Percentiles rank a stretch among this genome's conserved stretches.
Evolutionary conservation across 2,113 vertebrate species (phyloP).

Genomic region (Etheostoma cragini): DNA sequence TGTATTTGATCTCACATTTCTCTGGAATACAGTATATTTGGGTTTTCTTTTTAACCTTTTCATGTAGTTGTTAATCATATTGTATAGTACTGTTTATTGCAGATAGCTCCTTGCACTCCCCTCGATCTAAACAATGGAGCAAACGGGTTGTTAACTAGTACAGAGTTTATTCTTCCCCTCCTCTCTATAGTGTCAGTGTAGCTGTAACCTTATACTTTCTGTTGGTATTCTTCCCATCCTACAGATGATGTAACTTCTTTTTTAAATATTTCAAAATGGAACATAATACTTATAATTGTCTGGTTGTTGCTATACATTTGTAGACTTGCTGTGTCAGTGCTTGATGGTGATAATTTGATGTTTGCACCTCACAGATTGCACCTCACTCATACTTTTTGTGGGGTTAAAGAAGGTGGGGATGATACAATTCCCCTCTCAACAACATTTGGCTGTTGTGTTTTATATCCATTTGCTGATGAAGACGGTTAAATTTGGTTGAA

Average conservation of each 20-base stretch:
- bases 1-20: not conserved
- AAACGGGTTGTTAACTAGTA: not conserved
- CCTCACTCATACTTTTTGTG: too few species aligned
- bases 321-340: not conserved
- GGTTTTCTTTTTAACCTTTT: not conserved
- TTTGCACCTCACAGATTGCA: not conserved
- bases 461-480: not conserved
- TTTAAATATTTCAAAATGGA: not conserved
- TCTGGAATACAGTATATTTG: not conserved
- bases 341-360: not conserved
- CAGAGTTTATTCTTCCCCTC: not conserved
- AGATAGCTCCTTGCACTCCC: not conserved
- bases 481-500: not conserved
- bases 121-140: not conserved
- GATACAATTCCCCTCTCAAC: not conserved
- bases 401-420: not conserved
- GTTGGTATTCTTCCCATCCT: not conserved
- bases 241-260: not conserved
- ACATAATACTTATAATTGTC: not conserved
- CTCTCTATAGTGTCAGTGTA: not conserved
- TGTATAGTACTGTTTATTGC: not conserved
- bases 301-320: not conserved
- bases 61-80: not conserved
- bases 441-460: not conserved
- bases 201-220: too few species aligned